These are phyloP conservation scores for Gopherus flavomarginatus DNA, from an alignment of 2,113 vertebrate genomes.

Conservation along the genomic window DNA sequence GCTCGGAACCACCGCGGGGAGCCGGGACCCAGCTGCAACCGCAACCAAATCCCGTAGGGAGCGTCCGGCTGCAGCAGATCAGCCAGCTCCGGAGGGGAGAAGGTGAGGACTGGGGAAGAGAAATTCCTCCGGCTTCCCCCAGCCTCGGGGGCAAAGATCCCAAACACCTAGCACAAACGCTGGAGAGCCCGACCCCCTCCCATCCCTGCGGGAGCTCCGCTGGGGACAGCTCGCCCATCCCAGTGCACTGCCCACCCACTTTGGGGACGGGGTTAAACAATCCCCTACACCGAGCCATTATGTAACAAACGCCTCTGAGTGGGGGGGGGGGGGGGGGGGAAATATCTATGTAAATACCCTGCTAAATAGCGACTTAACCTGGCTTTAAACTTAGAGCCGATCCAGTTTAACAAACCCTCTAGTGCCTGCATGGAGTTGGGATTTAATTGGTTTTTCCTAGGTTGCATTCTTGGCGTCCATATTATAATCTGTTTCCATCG, in stretches of 20 bases:
- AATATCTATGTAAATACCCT: slow-evolving; percentile 47
- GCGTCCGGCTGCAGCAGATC: too few species aligned
- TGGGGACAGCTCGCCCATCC: background rate
- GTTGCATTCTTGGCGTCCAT: background rate
- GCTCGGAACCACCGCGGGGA: background rate
- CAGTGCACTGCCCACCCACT: background rate
- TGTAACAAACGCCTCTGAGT: slow-evolving; percentile 10
- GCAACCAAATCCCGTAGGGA: background rate
- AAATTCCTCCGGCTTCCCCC: background rate
- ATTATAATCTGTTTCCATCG: background rate
- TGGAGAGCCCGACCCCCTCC: too few species aligned
- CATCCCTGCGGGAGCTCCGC: background rate
- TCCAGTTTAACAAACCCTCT: background rate
- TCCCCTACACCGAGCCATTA: background rate
- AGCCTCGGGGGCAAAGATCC: background rate
- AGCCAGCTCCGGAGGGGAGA: background rate
- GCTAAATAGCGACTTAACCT: slow-evolving; percentile 50
- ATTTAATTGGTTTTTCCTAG: too few species aligned
- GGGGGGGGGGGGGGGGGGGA: background rate
- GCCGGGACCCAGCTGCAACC: background rate
- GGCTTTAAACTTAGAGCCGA: background rate
- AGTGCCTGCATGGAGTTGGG: too few species aligned
- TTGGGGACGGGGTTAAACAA: background rate
- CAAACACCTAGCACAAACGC: background rate
- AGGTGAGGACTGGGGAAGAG: background rate